phyloP scores from a whole-genome alignment of 2,797 vertebrate genomes.

The Halcyon badia region DNA sequence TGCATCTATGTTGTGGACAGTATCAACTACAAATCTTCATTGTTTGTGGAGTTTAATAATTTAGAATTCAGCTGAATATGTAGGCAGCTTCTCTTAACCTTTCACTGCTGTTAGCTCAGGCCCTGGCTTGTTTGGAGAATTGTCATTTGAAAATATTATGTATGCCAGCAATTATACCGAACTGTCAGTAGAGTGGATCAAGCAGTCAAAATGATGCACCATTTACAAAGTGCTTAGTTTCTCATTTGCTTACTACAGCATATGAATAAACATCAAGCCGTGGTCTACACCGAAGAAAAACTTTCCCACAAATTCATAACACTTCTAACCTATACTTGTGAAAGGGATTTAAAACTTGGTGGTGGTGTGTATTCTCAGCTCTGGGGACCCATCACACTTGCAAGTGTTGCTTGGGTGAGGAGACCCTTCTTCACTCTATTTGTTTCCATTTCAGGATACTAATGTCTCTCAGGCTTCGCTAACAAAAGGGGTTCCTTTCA shows the following conservation, averaged over 20 bases:
- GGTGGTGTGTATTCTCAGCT: not conserved
- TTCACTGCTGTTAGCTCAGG: slow-evolving; percentile 33
- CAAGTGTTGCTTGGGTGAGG: not conserved
- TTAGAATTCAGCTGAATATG: not conserved
- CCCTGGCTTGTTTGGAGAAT: slow-evolving; percentile 47
- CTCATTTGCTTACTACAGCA: slow-evolving; percentile 54
- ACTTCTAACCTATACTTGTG: not conserved
- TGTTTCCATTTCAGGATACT: not conserved
- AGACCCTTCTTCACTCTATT: not conserved
- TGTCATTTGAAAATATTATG: slow-evolving; percentile 63
- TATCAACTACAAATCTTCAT: slow-evolving; percentile 12
- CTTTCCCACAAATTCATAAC: slow-evolving; percentile 61
- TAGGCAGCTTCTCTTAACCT: slow-evolving; percentile 6
- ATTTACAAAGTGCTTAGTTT: slow-evolving; percentile 60
- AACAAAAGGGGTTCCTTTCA: slow-evolving; percentile 20
- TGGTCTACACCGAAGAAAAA: slow-evolving; percentile 42
- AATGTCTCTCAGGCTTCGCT: not conserved
- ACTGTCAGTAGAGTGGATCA: slow-evolving; percentile 37
- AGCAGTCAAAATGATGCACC: slow-evolving; percentile 55
- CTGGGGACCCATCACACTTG: not conserved
- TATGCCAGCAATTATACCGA: slow-evolving; percentile 41
- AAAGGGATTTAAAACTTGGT: not conserved
- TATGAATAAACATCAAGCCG: slow-evolving; percentile 65
- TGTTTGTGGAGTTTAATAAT: not conserved
- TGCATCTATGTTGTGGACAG: not conserved